phyloP scores from a whole-genome alignment of 2,797 vertebrate genomes.

The Alectoris magna region DNA sequence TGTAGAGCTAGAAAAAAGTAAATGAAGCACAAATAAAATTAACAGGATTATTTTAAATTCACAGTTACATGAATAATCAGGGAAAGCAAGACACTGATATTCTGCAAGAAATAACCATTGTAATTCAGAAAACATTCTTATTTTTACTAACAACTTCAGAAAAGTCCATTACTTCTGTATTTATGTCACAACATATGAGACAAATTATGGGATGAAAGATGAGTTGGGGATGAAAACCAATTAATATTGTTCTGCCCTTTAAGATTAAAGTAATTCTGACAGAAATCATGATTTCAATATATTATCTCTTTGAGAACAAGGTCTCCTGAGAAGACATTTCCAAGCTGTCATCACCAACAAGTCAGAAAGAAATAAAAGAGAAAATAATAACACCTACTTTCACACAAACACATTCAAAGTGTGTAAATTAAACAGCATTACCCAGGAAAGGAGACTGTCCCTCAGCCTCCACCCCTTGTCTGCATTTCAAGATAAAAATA shows the following conservation, averaged over 20 bases:
- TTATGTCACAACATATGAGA: neutral
- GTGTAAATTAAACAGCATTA: neutral
- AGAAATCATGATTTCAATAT: neutral
- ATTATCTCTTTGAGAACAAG: neutral
- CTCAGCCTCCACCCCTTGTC: neutral
- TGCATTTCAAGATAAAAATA: neutral
- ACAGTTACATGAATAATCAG: neutral
- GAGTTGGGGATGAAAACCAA: neutral
- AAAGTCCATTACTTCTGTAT: neutral
- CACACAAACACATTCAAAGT: neutral
- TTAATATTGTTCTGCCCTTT: neutral
- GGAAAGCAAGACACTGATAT: neutral
- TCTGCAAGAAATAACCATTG: neutral
- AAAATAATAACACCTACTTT: neutral
- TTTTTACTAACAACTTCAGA: neutral
- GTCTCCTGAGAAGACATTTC: neutral
- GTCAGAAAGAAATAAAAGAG: neutral
- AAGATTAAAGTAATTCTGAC: neutral
- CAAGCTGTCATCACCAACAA: neutral
- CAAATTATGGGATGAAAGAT: neutral
- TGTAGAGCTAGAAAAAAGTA: neutral
- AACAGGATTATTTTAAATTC: neutral
- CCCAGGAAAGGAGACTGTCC: neutral
- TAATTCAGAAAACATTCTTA: neutral
- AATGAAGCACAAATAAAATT: neutral